These are phyloP conservation scores for Charaxes varanes DNA, from an alignment of 1,140 invertebrate genomes.

Conservation along the genomic window DNA sequence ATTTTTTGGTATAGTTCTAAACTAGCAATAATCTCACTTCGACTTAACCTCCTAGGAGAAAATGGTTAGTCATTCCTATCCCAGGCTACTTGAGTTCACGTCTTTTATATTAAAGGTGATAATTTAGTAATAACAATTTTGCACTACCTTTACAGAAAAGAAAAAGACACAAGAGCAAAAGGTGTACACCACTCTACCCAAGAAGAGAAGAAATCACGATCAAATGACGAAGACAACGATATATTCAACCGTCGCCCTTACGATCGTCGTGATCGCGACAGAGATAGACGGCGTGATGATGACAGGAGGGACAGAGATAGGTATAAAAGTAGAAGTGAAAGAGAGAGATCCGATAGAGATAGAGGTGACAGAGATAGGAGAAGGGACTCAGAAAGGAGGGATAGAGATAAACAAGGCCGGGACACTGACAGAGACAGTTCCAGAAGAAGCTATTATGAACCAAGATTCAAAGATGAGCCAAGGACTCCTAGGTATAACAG, in stretches of 20 bases:
- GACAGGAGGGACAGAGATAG: constrained; percentile 38
- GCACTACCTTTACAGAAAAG: constrained; percentile 74
- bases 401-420: constrained; percentile 61
- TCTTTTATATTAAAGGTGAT: constrained; percentile 9
- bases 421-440: constrained; percentile 70
- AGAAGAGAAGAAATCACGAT: constrained; percentile 63
- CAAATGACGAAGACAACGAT: constrained; percentile 57
- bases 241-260: constrained; percentile 39
- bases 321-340: constrained; percentile 23
- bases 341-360: constrained; percentile 44
- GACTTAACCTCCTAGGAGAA: no score
- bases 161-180: constrained; percentile 66
- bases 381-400: constrained; percentile 44
- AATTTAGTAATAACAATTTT: constrained; percentile 19
- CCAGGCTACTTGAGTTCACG: no score
- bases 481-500: constrained; percentile 80
- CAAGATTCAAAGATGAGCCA: constrained; percentile 85
- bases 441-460: constrained; percentile 80
- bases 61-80: background rate
- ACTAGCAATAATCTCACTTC: no score
- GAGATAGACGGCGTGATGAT: constrained; percentile 54
- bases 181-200: constrained; percentile 75
- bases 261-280: constrained; percentile 24
- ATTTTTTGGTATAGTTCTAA: no score
- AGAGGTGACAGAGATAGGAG: constrained; percentile 42